Percentiles rank a stretch among this genome's conserved stretches.
Evolutionary conservation across 1,140 invertebrate species (phyloP).

Genomic region (Mycetomoellerius zeteki): DNA sequence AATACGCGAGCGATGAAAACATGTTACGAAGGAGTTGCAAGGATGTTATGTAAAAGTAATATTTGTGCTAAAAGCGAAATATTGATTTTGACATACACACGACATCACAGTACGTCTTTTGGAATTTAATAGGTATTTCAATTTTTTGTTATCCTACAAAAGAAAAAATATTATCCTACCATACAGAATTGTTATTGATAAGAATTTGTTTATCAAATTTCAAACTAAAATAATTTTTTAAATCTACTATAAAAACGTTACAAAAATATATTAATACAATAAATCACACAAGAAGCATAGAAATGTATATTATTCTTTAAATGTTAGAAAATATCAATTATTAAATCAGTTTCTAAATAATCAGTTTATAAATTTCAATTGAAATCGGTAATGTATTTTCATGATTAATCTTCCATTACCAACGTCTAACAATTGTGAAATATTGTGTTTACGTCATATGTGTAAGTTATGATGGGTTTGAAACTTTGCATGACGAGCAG

Average conservation of each 20-base stretch:
- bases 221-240: neutral
- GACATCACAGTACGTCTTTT: neutral
- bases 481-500: constrained; percentile 1
- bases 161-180: constrained; percentile 9
- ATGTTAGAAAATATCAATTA: neutral
- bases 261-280: neutral
- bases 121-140: constrained; percentile 21
- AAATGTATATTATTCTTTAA: neutral
- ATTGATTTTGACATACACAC: constrained; percentile 6
- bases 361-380: neutral
- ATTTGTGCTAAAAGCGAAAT: constrained; percentile 18
- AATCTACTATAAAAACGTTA: neutral
- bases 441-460: constrained; percentile 26
- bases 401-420: constrained; percentile 10
- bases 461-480: constrained; percentile 14
- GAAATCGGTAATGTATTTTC: constrained; percentile 8
- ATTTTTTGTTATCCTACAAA: neutral
- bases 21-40: constrained; percentile 2
- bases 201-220: constrained; percentile 35
- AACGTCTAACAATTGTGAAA: constrained; percentile 35
- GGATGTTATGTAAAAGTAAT: constrained; percentile 30
- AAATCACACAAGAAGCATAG: neutral
- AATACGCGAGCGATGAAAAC: neutral
- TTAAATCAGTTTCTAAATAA: neutral
- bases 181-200: neutral